Evolutionary conservation across 2,797 vertebrate genomes (phyloP).

Genomic region (Mus caroli): DNA sequence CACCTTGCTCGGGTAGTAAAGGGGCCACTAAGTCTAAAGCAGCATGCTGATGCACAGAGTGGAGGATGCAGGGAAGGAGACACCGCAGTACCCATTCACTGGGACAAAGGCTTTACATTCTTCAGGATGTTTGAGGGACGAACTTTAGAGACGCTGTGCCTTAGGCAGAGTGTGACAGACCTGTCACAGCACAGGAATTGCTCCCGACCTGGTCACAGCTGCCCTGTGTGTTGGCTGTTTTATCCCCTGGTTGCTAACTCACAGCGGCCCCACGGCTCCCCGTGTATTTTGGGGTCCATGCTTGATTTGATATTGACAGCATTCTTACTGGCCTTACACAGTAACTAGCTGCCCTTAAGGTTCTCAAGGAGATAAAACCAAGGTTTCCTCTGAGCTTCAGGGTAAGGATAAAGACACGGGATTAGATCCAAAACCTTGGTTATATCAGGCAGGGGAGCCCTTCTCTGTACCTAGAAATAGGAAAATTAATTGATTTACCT

Average conservation of each 20-base stretch:
- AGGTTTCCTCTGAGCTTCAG: background rate
- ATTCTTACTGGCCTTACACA: constrained; percentile 8
- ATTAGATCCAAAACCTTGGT: background rate
- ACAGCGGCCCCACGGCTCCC: background rate
- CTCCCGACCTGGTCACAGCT: background rate
- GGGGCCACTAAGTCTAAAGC: background rate
- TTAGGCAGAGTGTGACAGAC: background rate
- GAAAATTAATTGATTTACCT: background rate
- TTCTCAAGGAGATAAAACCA: background rate
- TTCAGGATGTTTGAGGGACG: background rate
- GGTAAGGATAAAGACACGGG: background rate
- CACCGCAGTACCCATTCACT: rapidly evolving
- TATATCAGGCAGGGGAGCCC: background rate
- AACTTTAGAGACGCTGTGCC: background rate
- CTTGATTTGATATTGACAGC: background rate
- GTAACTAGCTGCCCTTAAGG: background rate
- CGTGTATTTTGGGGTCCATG: background rate
- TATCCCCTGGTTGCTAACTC: background rate
- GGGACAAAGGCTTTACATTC: background rate
- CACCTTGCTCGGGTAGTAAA: background rate
- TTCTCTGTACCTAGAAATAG: background rate
- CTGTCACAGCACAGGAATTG: background rate
- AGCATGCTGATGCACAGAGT: rapidly evolving
- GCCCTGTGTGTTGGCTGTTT: background rate
- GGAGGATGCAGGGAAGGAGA: background rate